phyloP scores from a whole-genome alignment of 2,888 invertebrate genomes.

The Eurytoma californica region DNA sequence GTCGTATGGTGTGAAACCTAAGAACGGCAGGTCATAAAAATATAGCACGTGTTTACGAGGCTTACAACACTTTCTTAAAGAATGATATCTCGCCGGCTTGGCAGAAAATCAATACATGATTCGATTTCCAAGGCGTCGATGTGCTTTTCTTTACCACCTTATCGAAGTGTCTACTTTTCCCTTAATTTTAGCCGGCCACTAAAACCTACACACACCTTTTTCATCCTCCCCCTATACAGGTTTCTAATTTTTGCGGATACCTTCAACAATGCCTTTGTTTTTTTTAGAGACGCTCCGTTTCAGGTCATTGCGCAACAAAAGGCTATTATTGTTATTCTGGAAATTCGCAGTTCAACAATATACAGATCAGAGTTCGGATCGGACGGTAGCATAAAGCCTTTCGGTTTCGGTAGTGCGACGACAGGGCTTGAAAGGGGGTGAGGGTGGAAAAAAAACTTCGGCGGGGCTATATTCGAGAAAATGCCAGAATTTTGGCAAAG shows the following conservation, averaged over 20 bases:
- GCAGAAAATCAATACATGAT: slow-evolving; percentile 11
- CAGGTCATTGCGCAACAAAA: slow-evolving; percentile 27
- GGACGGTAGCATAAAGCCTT: neutral
- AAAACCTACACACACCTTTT: too few relatives aligned
- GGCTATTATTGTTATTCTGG: slow-evolving; percentile 20
- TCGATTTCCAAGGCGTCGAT: too few relatives aligned
- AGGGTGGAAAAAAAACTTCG: neutral
- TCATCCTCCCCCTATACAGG: too few relatives aligned
- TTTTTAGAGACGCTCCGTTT: neutral
- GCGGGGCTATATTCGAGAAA: slow-evolving; percentile 1
- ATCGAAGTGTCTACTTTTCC: too few relatives aligned
- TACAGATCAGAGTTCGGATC: neutral
- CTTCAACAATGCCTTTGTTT: too few relatives aligned
- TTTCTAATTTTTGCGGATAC: too few relatives aligned
- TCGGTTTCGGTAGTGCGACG: too few relatives aligned
- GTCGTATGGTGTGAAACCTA: slow-evolving; percentile 17
- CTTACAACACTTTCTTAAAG: slow-evolving; percentile 27
- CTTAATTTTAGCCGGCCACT: too few relatives aligned
- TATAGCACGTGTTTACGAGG: slow-evolving; percentile 26
- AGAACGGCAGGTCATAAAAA: slow-evolving; percentile 33
- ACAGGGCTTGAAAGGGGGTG: too few relatives aligned
- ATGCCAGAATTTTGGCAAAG: slow-evolving; percentile 34
- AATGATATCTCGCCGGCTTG: neutral
- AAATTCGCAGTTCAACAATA: slow-evolving; percentile 15
- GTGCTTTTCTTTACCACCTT: too few relatives aligned